Evolutionary conservation across 2,888 invertebrate genomes (phyloP).

Genomic region (Teleogryllus oceanicus): DNA sequence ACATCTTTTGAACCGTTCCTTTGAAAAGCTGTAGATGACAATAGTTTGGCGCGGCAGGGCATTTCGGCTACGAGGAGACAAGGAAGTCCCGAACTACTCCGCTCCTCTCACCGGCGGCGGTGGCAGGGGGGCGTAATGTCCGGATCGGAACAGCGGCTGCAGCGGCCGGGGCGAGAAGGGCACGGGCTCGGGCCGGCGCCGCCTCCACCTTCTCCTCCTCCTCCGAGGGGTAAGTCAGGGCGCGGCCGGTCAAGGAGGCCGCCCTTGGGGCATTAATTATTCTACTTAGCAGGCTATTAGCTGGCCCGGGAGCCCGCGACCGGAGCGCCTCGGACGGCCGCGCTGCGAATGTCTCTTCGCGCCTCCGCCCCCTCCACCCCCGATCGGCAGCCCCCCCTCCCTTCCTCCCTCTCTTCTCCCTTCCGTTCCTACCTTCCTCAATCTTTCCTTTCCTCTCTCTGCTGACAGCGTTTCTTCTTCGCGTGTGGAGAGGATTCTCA

Average conservation of each 20-base stretch:
- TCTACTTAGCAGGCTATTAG: constrained; percentile 33
- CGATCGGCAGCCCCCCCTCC: background rate
- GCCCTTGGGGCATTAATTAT: constrained; percentile 33
- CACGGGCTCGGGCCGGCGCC: background rate
- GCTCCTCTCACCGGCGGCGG: no score
- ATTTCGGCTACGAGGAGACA: no score
- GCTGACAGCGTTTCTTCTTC: background rate
- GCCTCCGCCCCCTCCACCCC: background rate
- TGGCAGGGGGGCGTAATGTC: background rate
- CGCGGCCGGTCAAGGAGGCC: background rate
- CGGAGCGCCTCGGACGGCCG: background rate
- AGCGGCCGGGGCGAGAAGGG: background rate
- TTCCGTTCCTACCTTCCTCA: background rate
- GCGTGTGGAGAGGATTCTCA: no score
- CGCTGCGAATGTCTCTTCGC: background rate
- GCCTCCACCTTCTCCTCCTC: no score
- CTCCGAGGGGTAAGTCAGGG: background rate
- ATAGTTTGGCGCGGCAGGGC: no score
- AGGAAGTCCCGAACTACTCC: no score
- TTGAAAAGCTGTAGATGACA: no score
- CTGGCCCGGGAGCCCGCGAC: background rate
- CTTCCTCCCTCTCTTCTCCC: background rate
- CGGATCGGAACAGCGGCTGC: background rate
- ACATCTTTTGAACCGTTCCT: no score
- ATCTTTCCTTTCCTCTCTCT: background rate